Evolutionary conservation across 1,140 invertebrate species (phyloP), one percentile per base, ranked within the genome.

Genomic region (Palaemon carinicauda): DNA sequence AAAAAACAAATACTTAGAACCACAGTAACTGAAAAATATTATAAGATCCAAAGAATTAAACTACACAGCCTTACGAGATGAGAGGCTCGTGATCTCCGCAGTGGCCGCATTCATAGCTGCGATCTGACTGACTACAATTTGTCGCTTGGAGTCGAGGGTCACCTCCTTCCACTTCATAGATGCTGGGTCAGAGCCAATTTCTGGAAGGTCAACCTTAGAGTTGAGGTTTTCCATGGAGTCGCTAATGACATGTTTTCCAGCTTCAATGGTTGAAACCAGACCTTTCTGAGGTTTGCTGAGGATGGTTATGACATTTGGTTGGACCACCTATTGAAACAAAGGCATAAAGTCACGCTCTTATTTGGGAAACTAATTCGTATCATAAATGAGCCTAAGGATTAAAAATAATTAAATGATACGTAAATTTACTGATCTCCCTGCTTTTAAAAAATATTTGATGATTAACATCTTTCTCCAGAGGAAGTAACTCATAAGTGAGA

Each of bases 41-140:
- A 1, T 1, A 41, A 4, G 3, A 41, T n/a, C n/a, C 0, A 41
- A 41, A 7, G 3, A 1, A 41, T 4, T 9, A 41, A 41, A 41
- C 5, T 41, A 9, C 3, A 12, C 7, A 12, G 41, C 41, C 88
- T 87, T 54, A 89, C 94, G 95, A 0, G 97, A 96, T 1, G 97
- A 98, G 53, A 98, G 92, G 0, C 97, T 98, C n/a, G 99, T 97
- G 10, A 99, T 95, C 92, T 99, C 97, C 17, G 98, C 98, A 0
- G 98, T 99, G 54, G 98, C 98, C 0, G 98, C 98, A 93, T 98
- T 99, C 98, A 99, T 99, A 51, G 98, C 98, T 15, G 98, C 98
- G 89, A 99, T 96, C 92, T 99, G 97, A 52, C 97, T 97, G 52
- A 96, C 96, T 24, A 99, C 96, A 90, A 96, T 97, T 92, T 99